Percentiles rank a stretch among this genome's conserved stretches.
Conservation (phyloP, 2,113 vertebrate genomes). For the Ranitomeya imitator region DNA sequence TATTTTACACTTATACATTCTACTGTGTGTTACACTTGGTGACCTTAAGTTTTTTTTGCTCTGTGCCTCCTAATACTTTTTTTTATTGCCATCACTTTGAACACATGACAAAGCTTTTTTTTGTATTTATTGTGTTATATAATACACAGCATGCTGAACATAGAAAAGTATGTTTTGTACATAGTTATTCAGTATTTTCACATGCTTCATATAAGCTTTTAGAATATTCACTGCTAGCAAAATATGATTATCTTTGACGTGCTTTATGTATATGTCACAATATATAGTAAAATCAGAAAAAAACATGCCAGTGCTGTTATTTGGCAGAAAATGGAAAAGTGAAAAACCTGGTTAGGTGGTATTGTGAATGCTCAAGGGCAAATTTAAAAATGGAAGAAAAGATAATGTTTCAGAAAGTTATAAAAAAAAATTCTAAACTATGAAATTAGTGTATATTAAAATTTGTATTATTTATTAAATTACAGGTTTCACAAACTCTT, state of each 20-base stretch:
- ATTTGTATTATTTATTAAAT: too few species aligned
- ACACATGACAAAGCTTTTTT: too few species aligned
- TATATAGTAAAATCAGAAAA: not conserved
- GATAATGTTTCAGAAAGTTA: too few species aligned
- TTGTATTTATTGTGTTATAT: not conserved
- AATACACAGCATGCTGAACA: not conserved
- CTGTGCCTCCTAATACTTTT: not conserved
- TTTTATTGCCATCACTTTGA: constrained; percentile 4
- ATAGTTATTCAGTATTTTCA: not conserved
- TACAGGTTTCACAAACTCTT: too few species aligned
- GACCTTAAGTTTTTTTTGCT: too few species aligned
- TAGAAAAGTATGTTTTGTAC: not conserved
- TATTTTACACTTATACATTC: not conserved
- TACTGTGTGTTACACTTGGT: not conserved
- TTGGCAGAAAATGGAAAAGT: not conserved
- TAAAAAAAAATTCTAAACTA: too few species aligned
- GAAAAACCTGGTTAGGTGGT: too few species aligned
- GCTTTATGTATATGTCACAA: not conserved
- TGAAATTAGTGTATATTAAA: too few species aligned
- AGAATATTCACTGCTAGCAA: not conserved
- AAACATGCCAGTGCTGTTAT: not conserved
- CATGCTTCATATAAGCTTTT: not conserved
- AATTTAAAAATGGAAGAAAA: too few species aligned
- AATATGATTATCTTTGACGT: not conserved
- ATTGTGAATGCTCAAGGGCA: too few species aligned